A percentile compares a stretch with the other conserved stretches of the same genome.
These are phyloP conservation scores for Perodicticus potto DNA, from an alignment of 2,797 vertebrate species.

Conservation along the genomic window DNA sequence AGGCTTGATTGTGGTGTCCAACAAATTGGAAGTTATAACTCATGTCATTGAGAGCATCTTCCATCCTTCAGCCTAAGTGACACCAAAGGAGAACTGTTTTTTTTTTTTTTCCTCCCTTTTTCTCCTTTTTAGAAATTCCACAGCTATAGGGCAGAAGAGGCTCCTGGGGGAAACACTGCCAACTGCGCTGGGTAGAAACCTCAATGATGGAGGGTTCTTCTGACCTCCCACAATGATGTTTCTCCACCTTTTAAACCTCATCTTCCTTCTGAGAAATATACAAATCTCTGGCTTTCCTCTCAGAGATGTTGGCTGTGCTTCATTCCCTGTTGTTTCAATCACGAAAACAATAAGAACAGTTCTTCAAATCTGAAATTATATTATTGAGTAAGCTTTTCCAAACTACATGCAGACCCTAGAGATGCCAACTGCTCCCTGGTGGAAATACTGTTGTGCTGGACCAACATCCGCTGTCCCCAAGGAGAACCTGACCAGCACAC, in stretches of 20 bases:
- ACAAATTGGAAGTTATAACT: slow-evolving; percentile 91
- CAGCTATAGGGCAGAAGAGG: background rate
- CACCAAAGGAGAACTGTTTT: slow-evolving; percentile 63
- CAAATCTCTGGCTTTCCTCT: background rate
- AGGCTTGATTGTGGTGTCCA: slow-evolving; percentile 90
- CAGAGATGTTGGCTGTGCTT: background rate
- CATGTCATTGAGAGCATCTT: slow-evolving; percentile 80
- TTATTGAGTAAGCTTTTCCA: slow-evolving; percentile 7
- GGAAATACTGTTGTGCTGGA: background rate
- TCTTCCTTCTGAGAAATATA: background rate
- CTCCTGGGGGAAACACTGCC: background rate
- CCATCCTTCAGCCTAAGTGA: slow-evolving; percentile 81
- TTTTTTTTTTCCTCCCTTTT: background rate
- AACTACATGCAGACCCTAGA: background rate
- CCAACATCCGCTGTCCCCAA: background rate
- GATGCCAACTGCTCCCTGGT: background rate
- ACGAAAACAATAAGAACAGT: slow-evolving; percentile 23
- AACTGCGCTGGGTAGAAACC: background rate
- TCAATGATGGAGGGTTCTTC: background rate
- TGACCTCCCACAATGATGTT: background rate
- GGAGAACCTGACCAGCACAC: background rate
- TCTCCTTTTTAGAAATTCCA: slow-evolving; percentile 52
- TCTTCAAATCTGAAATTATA: slow-evolving; percentile 55
- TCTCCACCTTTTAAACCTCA: background rate
- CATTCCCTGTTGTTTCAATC: slow-evolving; percentile 2